phyloP scores from a whole-genome alignment of 2,113 vertebrate species.

The Leuciscus idus region DNA sequence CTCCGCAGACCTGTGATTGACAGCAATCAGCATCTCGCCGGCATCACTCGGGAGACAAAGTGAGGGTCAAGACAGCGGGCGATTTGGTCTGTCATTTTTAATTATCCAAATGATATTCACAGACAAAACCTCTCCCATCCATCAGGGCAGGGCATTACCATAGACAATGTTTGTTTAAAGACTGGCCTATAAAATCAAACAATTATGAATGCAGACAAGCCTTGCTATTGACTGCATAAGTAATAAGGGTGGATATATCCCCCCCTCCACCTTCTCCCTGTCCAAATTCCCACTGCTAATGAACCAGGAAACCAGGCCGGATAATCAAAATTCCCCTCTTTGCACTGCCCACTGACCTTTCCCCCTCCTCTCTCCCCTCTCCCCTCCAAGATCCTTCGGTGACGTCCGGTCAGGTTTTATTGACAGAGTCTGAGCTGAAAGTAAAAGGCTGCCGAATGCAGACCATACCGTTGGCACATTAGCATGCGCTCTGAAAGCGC shows the following conservation, averaged over 20 bases:
- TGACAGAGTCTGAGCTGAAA: constrained; percentile 68
- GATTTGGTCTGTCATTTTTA: constrained; percentile 99
- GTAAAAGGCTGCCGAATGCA: constrained; percentile 50
- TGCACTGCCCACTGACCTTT: constrained; percentile 88
- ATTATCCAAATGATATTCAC: constrained; percentile 99
- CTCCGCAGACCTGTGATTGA: constrained; percentile 95
- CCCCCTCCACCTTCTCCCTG: constrained; percentile 56
- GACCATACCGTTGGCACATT: constrained; percentile 47
- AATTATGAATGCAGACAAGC: constrained; percentile 97
- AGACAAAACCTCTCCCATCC: constrained; percentile 90
- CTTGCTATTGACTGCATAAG: constrained; percentile 94
- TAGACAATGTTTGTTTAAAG: constrained; percentile 99
- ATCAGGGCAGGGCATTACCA: constrained; percentile 96
- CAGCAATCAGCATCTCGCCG: constrained; percentile 97
- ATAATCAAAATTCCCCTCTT: constrained; percentile 87
- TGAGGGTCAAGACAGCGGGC: constrained; percentile 92
- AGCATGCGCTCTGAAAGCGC: constrained; percentile 47
- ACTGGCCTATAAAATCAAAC: constrained; percentile 96
- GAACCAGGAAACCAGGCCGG: constrained; percentile 88
- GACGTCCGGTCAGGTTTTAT: constrained; percentile 80
- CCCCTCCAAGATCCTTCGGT: constrained; percentile 57
- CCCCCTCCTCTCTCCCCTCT: constrained; percentile 64
- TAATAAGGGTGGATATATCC: constrained; percentile 82
- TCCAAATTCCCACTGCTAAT: constrained; percentile 90
- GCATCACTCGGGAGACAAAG: constrained; percentile 93